Conservation (phyloP, 2,113 vertebrate genomes). For the Zingel zingel region DNA sequence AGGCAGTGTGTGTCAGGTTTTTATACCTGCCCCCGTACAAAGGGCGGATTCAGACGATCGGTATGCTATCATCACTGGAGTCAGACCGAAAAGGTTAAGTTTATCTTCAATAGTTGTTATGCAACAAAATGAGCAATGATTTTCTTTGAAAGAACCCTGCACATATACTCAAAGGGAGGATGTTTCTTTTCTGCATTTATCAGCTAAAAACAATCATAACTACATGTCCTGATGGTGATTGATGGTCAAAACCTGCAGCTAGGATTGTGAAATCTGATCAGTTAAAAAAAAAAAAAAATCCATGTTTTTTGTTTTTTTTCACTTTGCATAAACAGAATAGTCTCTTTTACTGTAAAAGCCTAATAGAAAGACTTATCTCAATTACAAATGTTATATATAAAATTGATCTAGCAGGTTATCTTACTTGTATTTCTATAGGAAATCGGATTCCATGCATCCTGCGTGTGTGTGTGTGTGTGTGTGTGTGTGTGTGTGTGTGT, state of each 20-base stretch:
- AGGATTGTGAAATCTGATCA: background rate
- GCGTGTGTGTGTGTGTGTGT: slow-evolving; percentile 15
- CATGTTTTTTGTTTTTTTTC: background rate
- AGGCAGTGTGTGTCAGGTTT: slow-evolving; percentile 31
- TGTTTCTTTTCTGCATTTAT: background rate
- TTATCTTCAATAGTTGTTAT: background rate
- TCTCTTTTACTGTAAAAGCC: background rate
- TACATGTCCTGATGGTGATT: background rate
- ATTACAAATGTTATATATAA: background rate
- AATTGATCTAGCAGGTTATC: background rate
- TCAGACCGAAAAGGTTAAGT: background rate
- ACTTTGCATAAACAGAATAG: background rate
- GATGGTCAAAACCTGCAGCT: background rate
- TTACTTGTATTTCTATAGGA: slow-evolving; percentile 44
- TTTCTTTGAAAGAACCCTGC: background rate
- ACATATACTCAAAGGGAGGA: background rate
- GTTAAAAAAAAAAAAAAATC: background rate
- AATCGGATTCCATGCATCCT: slow-evolving; percentile 23
- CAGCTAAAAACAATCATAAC: background rate
- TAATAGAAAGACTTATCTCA: background rate
- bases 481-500: slow-evolving; percentile 36
- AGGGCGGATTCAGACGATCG: background rate
- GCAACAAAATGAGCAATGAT: background rate
- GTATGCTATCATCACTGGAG: slow-evolving; percentile 27
- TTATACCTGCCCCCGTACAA: slow-evolving; percentile 48